These are phyloP conservation scores for Perca fluviatilis DNA, from an alignment of 2,113 vertebrate species.

Conservation along the genomic window DNA sequence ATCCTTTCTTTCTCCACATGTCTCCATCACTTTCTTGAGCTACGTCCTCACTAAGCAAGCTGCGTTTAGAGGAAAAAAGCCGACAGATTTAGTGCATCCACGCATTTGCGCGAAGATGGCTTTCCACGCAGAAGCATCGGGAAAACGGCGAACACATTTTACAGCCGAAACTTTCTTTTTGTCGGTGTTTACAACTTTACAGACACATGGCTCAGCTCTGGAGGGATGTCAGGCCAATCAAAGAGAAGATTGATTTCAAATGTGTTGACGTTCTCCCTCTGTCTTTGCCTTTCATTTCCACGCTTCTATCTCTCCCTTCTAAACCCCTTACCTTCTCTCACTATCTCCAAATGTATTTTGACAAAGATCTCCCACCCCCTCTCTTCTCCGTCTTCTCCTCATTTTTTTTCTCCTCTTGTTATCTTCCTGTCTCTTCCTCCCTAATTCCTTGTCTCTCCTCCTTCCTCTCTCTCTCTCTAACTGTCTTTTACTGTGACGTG, in stretches of 20 bases:
- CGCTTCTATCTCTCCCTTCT: background rate
- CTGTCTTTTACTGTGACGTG: conserved; percentile 16
- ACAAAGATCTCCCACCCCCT: conserved; percentile 36
- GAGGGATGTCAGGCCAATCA: too few species aligned
- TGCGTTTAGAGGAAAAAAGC: background rate
- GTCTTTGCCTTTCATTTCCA: background rate
- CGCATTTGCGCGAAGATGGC: too few species aligned
- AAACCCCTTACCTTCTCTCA: background rate
- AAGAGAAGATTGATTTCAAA: too few species aligned
- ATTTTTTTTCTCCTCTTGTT: background rate
- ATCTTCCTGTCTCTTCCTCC: conserved; percentile 38
- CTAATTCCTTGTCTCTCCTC: conserved; percentile 35
- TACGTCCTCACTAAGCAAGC: background rate
- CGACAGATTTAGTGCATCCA: background rate
- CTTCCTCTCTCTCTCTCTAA: conserved; percentile 1
- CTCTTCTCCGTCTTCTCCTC: background rate
- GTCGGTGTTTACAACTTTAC: too few species aligned
- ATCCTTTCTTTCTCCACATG: background rate
- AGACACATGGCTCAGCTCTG: too few species aligned
- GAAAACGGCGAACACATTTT: too few species aligned
- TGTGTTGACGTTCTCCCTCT: background rate
- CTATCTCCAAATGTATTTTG: conserved; percentile 12
- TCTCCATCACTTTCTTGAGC: background rate
- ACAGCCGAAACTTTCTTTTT: too few species aligned
- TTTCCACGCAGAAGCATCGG: too few species aligned